Evolutionary conservation across 2,113 vertebrate genomes (phyloP).

Genomic region (Pygoscelis adeliae): DNA sequence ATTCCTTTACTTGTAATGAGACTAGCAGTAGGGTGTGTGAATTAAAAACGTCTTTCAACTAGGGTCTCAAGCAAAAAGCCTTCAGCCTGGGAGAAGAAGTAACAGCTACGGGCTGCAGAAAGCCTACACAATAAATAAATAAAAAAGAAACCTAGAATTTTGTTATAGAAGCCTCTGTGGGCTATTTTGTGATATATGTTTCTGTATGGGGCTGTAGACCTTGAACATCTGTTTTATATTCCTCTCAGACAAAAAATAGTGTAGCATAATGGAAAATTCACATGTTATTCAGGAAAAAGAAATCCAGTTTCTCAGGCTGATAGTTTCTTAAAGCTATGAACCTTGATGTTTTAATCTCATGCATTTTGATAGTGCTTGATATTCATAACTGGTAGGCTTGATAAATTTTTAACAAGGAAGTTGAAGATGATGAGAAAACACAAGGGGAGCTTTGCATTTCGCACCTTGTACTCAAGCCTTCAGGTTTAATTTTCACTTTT

Average conservation of each 20-base stretch:
- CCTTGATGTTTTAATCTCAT: conserved; percentile 75
- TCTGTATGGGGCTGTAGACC: not conserved
- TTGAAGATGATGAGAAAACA: conserved; percentile 59
- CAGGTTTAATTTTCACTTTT: conserved; percentile 70
- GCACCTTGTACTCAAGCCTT: conserved; percentile 29
- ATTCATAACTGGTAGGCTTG: conserved; percentile 65
- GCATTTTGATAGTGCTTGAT: conserved; percentile 64
- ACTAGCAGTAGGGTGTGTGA: not conserved
- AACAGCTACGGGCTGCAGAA: not conserved
- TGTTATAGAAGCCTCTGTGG: not conserved
- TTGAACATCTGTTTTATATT: conserved; percentile 26
- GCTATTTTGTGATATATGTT: conserved; percentile 9
- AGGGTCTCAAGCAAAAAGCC: not conserved
- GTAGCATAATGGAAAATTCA: conserved; percentile 31
- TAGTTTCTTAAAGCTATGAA: conserved; percentile 53
- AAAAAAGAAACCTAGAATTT: not conserved
- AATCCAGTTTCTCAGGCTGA: conserved; percentile 46
- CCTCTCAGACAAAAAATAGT: conserved; percentile 3
- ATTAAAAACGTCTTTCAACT: not conserved
- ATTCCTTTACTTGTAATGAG: not conserved
- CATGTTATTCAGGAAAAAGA: not conserved
- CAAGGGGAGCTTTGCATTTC: conserved; percentile 44
- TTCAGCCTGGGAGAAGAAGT: not conserved
- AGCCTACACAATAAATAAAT: not conserved
- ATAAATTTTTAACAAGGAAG: conserved; percentile 73